Base-by-base conservation (phyloP, 2,888 invertebrate genomes). In the Theodoxus fluviatilis region DNA sequence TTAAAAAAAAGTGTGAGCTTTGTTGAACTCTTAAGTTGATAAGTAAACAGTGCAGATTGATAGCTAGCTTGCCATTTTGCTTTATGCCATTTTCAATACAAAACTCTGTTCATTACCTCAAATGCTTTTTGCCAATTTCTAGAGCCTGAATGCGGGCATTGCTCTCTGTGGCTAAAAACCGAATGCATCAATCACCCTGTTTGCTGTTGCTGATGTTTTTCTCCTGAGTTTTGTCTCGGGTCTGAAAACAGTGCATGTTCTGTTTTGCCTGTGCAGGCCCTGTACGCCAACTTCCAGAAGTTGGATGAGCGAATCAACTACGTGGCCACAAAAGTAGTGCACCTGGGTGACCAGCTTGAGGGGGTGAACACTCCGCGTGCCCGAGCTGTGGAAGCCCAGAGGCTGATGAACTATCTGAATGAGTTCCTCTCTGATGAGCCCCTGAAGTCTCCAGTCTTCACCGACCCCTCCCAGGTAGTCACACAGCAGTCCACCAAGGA, bases 331-430 rank as follows among this genome's bases (percentile, higher is more conserved):
- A 95, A 98, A 88, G 98, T 99, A 0, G 92, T 98, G 63, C 98
- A 98, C 88, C 91, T 99, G n/a, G 99, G 98, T 0, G 98, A 98
- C 88, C 98, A 99, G 85, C 89, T 99, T 59, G 98, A 99, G 81
- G 96, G 95, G 76, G 96, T 98, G 0, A 94, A 98, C 84, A 95
- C 94, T 0, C 98, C 98, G 0, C 89, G 99, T 70, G 93, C 96
- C 22, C 90, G 98, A 71, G 96, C 97, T 0, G 95, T 95, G 0
- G 98, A 99, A 82, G 98, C 98, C 0, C 93, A 96, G 81, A 94
- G 94, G 82, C 88, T 99, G 33, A 92, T 99, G 89, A 93, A 93
- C 70, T 93, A 94, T 86, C 94, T 98, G 87, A 92, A 94, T 2
- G 96, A 96, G 84, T 98, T 98, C 87, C 89, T 98, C 3, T 92